Percentiles rank a stretch among this genome's conserved stretches.
phyloP scores from a whole-genome alignment of 2,888 invertebrate species.

The Cosmia trapezina region DNA sequence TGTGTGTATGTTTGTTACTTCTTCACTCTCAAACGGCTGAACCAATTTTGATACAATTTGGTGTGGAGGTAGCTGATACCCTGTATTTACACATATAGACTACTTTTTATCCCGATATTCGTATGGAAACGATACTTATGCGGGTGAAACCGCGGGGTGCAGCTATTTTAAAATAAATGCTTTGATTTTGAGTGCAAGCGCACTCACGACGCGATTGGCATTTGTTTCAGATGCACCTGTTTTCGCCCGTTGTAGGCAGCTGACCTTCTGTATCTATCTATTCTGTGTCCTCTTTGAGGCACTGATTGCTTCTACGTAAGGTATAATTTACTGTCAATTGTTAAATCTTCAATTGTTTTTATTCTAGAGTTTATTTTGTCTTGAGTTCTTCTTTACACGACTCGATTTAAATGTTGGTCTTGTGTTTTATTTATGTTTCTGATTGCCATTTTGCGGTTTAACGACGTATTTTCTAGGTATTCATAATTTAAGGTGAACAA shows the following conservation, averaged over 20 bases:
- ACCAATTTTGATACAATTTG: too few species aligned
- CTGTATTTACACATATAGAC: too few species aligned
- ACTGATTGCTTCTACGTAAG: neutral
- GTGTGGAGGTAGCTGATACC: too few species aligned
- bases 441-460: slow-evolving; percentile 12
- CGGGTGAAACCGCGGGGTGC: too few species aligned
- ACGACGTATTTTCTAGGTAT: slow-evolving; percentile 1
- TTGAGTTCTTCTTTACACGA: neutral
- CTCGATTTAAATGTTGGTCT: slow-evolving; percentile 24
- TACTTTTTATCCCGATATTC: too few species aligned
- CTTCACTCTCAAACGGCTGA: too few species aligned
- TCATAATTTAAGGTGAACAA: neutral
- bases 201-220: neutral
- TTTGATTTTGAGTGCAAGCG: too few species aligned
- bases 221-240: neutral
- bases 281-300: neutral
- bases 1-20: too few species aligned
- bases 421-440: neutral
- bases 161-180: too few species aligned
- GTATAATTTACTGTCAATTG: slow-evolving; percentile 23
- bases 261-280: neutral
- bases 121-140: too few species aligned
- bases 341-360: slow-evolving; percentile 20
- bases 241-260: rapidly evolving
- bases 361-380: neutral